These are phyloP conservation scores for Pteria penguin DNA, from an alignment of 2,888 invertebrate species.

Conservation along the genomic window DNA sequence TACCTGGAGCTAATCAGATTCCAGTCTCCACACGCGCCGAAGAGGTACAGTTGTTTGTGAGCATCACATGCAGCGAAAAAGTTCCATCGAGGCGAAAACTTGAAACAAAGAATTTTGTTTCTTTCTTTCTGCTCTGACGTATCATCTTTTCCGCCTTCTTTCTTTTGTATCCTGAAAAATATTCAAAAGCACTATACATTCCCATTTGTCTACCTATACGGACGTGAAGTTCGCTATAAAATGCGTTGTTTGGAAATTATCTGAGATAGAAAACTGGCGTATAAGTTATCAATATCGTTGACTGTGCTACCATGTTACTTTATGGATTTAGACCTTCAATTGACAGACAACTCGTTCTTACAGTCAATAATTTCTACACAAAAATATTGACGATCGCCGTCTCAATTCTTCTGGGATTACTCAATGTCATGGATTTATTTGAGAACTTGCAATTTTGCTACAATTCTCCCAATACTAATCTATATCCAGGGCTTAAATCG, in stretches of 20 bases:
- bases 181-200: background rate
- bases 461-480: background rate
- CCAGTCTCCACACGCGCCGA: conserved; percentile 45
- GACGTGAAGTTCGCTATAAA: background rate
- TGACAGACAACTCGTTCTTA: conserved; percentile 58
- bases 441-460: conserved; percentile 15
- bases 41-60: conserved; percentile 70
- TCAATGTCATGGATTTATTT: conserved; percentile 66
- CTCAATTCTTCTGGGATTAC: conserved; percentile 61
- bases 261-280: conserved; percentile 43
- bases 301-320: conserved; percentile 59
- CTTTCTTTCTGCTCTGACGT: background rate
- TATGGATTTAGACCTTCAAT: conserved; percentile 55
- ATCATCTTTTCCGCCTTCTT: too few species aligned
- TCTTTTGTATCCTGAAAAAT: too few species aligned
- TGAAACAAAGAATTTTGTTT: conserved; percentile 26
- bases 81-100: conserved; percentile 52
- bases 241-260: conserved; percentile 17
- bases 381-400: conserved; percentile 68
- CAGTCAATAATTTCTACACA: conserved; percentile 69
- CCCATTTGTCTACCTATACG: background rate
- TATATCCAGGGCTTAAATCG: background rate
- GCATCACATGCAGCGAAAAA: conserved; percentile 73
- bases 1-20: conserved; percentile 50
- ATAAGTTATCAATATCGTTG: conserved; percentile 68